Conservation (phyloP, 2,113 vertebrate species). For the Centropus bengalensis region DNA sequence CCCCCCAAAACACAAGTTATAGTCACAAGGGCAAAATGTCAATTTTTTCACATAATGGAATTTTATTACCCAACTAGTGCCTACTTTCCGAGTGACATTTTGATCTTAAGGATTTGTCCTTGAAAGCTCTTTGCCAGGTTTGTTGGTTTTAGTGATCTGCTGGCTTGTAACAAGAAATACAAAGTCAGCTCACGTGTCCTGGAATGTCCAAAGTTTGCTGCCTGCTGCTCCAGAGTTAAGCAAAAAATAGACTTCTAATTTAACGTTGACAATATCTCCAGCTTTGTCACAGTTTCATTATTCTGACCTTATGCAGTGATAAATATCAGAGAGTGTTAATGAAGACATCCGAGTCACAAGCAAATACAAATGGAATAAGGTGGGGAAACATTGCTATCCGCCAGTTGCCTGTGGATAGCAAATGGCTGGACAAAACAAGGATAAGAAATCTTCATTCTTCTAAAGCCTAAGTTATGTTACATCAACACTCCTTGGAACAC, state of each 20-base stretch:
- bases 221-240: conserved; percentile 27
- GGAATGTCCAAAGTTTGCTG: conserved; percentile 71
- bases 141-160: background rate
- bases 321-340: conserved; percentile 11
- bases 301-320: conserved; percentile 20
- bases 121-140: background rate
- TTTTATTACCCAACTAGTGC: background rate
- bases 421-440: background rate
- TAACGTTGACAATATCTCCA: background rate
- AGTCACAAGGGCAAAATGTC: background rate
- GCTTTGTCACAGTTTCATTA: background rate
- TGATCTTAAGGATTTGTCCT: background rate
- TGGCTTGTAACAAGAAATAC: background rate
- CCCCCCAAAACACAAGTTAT: background rate
- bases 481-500: conserved; percentile 28
- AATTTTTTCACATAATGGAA: background rate
- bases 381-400: conserved; percentile 50
- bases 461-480: conserved; percentile 71
- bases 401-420: conserved; percentile 3
- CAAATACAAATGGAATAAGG: conserved; percentile 53
- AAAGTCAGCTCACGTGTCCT: conserved; percentile 29
- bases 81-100: background rate
- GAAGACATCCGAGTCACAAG: conserved; percentile 61
- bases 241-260: background rate
- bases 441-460: conserved; percentile 42